A percentile compares a stretch with the other conserved stretches of the same genome.
phyloP scores from a whole-genome alignment of 1,140 invertebrate genomes.

The Diploscapter pachys region DNA sequence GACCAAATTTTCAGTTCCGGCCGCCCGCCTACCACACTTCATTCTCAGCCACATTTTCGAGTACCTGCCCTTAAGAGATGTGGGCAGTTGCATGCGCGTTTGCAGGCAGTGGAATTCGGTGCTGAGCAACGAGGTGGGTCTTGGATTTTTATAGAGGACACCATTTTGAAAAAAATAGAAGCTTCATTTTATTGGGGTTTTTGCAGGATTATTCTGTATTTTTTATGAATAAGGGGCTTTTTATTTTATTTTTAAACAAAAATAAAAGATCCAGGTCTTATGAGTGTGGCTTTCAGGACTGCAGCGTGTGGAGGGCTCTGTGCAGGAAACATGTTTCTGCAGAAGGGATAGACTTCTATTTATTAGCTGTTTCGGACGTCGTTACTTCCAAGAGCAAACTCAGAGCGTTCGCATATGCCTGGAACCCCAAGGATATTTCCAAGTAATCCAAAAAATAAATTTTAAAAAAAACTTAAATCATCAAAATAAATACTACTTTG shows the following conservation, averaged over 20 bases:
- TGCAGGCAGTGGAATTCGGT: slow-evolving; percentile 89
- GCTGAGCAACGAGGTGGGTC: slow-evolving; percentile 74
- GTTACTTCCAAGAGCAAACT: slow-evolving; percentile 89
- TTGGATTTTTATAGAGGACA: too few relatives aligned
- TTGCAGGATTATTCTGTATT: slow-evolving; percentile 18
- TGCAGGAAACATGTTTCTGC: slow-evolving; percentile 81
- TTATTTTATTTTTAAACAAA: not conserved
- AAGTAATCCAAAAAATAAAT: slow-evolving; percentile 35
- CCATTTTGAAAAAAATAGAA: too few relatives aligned
- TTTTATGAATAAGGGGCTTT: not conserved
- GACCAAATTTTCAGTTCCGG: slow-evolving; percentile 31
- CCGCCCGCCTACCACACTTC: slow-evolving; percentile 68
- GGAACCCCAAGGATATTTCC: slow-evolving; percentile 84
- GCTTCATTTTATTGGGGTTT: not conserved
- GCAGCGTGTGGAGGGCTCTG: slow-evolving; percentile 87
- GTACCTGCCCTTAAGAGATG: slow-evolving; percentile 73
- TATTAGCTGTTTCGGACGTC: slow-evolving; percentile 82
- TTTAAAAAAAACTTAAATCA: not conserved
- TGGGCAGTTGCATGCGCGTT: slow-evolving; percentile 82
- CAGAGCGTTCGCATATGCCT: slow-evolving; percentile 87
- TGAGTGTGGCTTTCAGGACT: slow-evolving; percentile 65
- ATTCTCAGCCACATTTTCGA: slow-evolving; percentile 90
- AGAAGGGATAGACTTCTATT: slow-evolving; percentile 76
- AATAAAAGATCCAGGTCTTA: not conserved
- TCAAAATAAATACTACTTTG: slow-evolving; percentile 17